A percentile compares a stretch with the other conserved stretches of the same genome.
Conservation (phyloP, 1,140 invertebrate species). For the Dinoponera quadriceps region DNA sequence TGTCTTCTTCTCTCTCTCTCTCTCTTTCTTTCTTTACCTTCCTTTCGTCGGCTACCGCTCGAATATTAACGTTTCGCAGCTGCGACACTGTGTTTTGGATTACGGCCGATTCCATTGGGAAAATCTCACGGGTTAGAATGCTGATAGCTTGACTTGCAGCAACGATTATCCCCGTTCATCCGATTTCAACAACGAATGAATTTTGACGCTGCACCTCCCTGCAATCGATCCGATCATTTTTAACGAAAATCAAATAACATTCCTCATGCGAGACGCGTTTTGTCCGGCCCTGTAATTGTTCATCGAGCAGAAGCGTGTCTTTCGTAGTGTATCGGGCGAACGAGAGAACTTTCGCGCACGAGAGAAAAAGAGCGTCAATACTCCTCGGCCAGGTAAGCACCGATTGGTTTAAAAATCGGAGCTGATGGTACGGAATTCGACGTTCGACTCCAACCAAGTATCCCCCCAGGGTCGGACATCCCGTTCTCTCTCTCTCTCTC, state of each 20-base stretch:
- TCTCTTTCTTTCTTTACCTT: no score
- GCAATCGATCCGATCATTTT: slow-evolving; percentile 33
- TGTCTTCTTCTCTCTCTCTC: no score
- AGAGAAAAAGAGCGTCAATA: slow-evolving; percentile 13
- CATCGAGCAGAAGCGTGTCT: slow-evolving; percentile 37
- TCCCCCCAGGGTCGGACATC: slow-evolving; percentile 24
- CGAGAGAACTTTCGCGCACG: neutral
- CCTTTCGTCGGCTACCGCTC: neutral
- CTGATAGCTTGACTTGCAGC: slow-evolving; percentile 4
- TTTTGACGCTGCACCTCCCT: slow-evolving; percentile 24
- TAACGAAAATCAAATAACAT: slow-evolving; percentile 36
- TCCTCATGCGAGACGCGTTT: slow-evolving; percentile 2
- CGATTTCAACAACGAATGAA: slow-evolving; percentile 22
- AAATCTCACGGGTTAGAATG: neutral
- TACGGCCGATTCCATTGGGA: neutral
- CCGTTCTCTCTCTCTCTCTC: no score
- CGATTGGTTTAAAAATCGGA: slow-evolving; percentile 57
- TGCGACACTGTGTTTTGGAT: neutral
- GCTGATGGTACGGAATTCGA: slow-evolving; percentile 42
- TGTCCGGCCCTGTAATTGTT: slow-evolving; percentile 28
- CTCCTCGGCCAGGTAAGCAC: slow-evolving; percentile 49
- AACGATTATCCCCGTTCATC: slow-evolving; percentile 40
- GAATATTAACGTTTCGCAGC: neutral
- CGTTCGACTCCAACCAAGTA: slow-evolving; percentile 35
- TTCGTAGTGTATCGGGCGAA: neutral